Percentiles rank a stretch among this genome's conserved stretches.
Evolutionary conservation across 2,113 vertebrate species (phyloP).

Genomic region (Syngnathus typhle): DNA sequence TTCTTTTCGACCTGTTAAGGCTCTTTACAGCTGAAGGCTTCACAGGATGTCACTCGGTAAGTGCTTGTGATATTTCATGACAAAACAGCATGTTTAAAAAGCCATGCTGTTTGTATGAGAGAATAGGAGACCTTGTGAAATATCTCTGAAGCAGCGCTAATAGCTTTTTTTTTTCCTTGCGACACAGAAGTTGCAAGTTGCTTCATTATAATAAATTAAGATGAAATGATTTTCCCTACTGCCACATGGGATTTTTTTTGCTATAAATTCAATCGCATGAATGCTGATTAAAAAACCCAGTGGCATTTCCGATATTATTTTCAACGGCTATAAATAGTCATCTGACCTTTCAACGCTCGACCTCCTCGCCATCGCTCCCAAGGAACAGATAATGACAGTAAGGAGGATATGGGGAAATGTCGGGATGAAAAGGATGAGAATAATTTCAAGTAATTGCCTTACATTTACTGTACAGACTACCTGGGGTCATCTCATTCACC

Average conservation of each 20-base stretch:
- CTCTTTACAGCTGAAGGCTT: conserved; percentile 11
- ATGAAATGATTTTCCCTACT: neutral
- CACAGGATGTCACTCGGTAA: neutral
- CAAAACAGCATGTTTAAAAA: conserved; percentile 7
- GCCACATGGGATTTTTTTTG: neutral
- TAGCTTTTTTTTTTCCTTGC: neutral
- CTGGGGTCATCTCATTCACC: neutral
- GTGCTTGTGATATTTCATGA: conserved; percentile 1
- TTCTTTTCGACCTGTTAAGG: conserved; percentile 8
- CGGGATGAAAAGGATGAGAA: neutral
- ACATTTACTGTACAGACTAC: neutral
- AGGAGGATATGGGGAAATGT: neutral
- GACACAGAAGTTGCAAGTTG: neutral
- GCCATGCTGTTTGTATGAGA: conserved; percentile 12
- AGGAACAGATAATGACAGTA: conserved; percentile 16
- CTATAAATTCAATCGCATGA: conserved; percentile 1
- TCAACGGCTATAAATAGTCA: conserved; percentile 46
- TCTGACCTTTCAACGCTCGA: conserved; percentile 51
- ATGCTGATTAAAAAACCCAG: conserved; percentile 12
- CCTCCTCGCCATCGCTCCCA: conserved; percentile 3
- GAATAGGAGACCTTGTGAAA: conserved; percentile 19
- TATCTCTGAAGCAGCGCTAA: conserved; percentile 9
- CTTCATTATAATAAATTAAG: no score
- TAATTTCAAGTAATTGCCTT: conserved; percentile 8
- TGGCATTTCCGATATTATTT: conserved; percentile 28